Percentiles rank a stretch among this genome's conserved stretches.
phyloP scores from a whole-genome alignment of 2,113 vertebrate species.

The Hiodon tergisus region DNA sequence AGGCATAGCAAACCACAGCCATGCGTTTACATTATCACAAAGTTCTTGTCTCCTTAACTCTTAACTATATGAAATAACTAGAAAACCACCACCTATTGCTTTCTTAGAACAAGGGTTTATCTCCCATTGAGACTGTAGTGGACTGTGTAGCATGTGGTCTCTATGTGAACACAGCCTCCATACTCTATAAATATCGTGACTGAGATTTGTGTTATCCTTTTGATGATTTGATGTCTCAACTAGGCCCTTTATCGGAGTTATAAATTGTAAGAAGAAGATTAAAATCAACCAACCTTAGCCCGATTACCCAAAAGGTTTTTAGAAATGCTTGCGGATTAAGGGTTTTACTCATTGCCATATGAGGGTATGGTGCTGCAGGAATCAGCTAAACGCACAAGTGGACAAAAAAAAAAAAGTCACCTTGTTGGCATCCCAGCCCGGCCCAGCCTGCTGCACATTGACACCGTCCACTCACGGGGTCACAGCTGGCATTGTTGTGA shows the following conservation, averaged over 20 bases:
- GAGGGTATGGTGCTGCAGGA: neutral
- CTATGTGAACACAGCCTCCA: neutral
- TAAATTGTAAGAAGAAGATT: too few species aligned
- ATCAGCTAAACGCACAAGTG: conserved; percentile 17
- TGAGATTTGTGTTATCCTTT: too few species aligned
- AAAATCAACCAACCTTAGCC: too few species aligned
- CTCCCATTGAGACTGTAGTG: neutral
- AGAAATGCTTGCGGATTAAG: too few species aligned
- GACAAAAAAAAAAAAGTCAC: conserved; percentile 53
- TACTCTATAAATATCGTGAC: too few species aligned
- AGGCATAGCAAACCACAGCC: neutral
- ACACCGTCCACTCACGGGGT: conserved; percentile 72
- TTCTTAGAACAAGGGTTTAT: neutral
- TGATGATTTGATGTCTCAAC: too few species aligned
- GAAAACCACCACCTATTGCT: neutral
- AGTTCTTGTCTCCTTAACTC: neutral
- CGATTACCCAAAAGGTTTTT: too few species aligned
- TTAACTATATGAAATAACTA: too few species aligned
- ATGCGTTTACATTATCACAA: neutral
- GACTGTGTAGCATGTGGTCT: neutral
- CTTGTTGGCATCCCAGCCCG: conserved; percentile 72
- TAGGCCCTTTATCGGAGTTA: too few species aligned
- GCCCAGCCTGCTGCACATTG: conserved; percentile 75
- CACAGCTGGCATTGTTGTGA: conserved; percentile 70
- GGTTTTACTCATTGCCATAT: too few species aligned